Base-by-base conservation (phyloP, 1,140 invertebrate genomes). In the Mycetomoellerius zeteki region DNA sequence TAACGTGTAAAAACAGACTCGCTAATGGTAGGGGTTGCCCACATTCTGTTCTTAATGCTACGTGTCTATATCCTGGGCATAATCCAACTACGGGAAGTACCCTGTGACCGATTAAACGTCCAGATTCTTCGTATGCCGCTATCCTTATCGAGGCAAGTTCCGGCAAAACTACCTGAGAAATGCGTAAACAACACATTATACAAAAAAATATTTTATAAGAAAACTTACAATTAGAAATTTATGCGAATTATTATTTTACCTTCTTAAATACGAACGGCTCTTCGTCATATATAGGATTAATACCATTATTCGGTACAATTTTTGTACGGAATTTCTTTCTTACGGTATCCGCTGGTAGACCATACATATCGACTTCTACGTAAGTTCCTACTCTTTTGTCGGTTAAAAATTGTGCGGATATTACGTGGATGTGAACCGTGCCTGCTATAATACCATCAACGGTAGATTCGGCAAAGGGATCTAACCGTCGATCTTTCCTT, bases 321-420 rank as follows among this genome's bases (percentile, higher is more conserved):
- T 98, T 98, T 0, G 99, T 99, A 67, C 98, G 96, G 95, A 99
- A 99, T 96, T 98, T 98, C 96, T 99, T 99, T 50, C 99, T 96
- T 16, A 99, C 99, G 0, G 99, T 99, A 94, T 99, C 99, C 0
- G 99, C 99, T 0, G 99, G 99, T 85, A 99, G 96, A 1, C 99
- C 99, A 94, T 99, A 99, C 99, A 99, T 99, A 93, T 99, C 99
- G 37, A 99, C 99, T 95, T 99, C 99, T 1, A 99, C 99, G 93
- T 99, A 99, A 0, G 99, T 99, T 24, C 99, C 99, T 21, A 98
- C 98, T 88, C 99, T 97, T 94, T 99, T 99, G 92, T 99, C 99
- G 3, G 98, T 99, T 67, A 99, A 96, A 95, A 99, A 99, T 96
- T 99, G 99, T 0, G 98, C 97, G 1, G 97, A 98, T 89, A 98